These are phyloP conservation scores for Dipus sagitta DNA, from an alignment of 2,797 vertebrate genomes.

Conservation along the genomic window DNA sequence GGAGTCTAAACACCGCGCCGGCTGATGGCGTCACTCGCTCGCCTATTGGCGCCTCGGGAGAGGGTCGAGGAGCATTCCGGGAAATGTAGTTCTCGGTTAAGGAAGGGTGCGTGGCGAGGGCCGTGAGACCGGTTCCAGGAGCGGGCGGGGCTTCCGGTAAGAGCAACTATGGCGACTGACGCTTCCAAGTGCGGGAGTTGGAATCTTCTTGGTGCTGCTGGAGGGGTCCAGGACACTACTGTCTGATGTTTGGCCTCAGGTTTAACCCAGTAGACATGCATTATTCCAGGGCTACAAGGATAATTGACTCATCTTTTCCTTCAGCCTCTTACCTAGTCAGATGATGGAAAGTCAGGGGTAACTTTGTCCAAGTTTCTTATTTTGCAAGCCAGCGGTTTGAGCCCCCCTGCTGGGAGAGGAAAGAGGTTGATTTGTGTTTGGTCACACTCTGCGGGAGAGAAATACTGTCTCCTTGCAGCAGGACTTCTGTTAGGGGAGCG, in stretches of 20 bases:
- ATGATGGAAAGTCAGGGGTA: constrained; percentile 2
- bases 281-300: rapidly evolving
- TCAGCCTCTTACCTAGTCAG: not conserved
- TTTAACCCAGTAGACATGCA: not conserved
- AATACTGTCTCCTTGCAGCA: not conserved
- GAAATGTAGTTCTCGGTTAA: constrained; percentile 67
- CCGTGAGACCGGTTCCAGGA: rapidly evolving
- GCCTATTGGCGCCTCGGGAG: not conserved
- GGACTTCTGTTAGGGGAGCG: not conserved
- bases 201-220: rapidly evolving
- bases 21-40: constrained; percentile 68
- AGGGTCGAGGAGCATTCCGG: constrained; percentile 52
- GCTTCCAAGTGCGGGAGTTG: rapidly evolving
- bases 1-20: constrained; percentile 70
- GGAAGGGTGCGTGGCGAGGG: rapidly evolving
- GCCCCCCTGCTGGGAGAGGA: not conserved
- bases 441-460: not conserved
- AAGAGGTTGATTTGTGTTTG: too few species aligned
- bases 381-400: not conserved
- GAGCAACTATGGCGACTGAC: rapidly evolving
- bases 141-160: not conserved
- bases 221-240: rapidly evolving
- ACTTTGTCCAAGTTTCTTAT: not conserved
- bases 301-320: not conserved
- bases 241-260: not conserved